These are phyloP conservation scores for Sebastes trivittatus DNA, from an alignment of 2,797 vertebrate genomes.

Conservation along the genomic window DNA sequence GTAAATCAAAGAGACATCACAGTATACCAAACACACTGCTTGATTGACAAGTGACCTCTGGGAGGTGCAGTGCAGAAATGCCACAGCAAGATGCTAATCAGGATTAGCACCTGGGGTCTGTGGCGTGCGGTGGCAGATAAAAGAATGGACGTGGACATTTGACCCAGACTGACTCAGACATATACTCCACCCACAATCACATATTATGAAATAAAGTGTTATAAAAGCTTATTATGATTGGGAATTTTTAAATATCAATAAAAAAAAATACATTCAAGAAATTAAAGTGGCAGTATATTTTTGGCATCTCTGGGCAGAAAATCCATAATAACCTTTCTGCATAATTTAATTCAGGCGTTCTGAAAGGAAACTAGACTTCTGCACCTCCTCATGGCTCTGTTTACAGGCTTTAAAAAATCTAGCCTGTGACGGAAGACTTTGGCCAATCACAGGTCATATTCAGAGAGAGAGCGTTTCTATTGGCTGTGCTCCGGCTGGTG, in stretches of 20 bases:
- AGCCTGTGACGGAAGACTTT: no score
- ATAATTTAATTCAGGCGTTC: no score
- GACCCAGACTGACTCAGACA: constrained; percentile 3
- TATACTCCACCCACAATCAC: neutral
- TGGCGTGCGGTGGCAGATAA: constrained; percentile 16
- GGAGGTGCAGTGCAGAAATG: constrained; percentile 29
- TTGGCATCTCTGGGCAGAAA: no score
- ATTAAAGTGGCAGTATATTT: no score
- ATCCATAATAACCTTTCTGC: no score
- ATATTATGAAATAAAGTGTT: neutral
- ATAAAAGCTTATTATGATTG: neutral
- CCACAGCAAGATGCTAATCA: constrained; percentile 56
- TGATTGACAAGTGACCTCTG: constrained; percentile 65
- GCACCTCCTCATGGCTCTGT: no score
- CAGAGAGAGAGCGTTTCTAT: no score
- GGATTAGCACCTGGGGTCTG: constrained; percentile 49
- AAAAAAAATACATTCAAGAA: neutral
- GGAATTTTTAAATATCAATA: neutral
- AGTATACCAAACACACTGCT: constrained; percentile 7
- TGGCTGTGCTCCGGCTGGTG: no score
- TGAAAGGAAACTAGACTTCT: no score
- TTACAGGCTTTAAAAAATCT: no score
- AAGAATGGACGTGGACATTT: constrained; percentile 9
- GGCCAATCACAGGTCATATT: no score
- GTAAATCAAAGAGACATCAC: constrained; percentile 39